Evolutionary conservation across 2,113 vertebrate genomes (phyloP).

Genomic region (Nansenia antarctica): DNA sequence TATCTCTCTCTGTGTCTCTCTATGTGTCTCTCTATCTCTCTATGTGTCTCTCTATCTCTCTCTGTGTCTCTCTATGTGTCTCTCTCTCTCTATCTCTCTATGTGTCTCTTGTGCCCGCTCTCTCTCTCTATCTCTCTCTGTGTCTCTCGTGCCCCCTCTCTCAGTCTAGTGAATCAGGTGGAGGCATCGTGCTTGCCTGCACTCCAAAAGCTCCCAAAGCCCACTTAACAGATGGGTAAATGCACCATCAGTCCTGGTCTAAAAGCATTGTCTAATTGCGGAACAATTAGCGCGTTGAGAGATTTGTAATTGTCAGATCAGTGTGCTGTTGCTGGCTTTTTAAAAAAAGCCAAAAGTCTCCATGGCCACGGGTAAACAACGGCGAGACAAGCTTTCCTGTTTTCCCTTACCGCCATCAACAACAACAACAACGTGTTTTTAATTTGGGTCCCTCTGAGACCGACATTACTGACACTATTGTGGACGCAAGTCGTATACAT

Average conservation of each 20-base stretch:
- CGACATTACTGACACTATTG: no score
- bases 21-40: background rate
- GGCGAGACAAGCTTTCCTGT: no score
- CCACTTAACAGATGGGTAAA: constrained; percentile 25
- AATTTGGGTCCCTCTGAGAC: no score
- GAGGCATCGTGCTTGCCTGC: constrained; percentile 13
- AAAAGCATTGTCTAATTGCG: constrained; percentile 27
- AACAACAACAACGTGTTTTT: no score
- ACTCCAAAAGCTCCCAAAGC: constrained; percentile 30
- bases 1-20: background rate
- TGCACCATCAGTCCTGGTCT: constrained; percentile 6
- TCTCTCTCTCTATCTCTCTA: background rate
- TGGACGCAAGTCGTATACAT: no score
- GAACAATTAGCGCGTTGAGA: constrained; percentile 11
- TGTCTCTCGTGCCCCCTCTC: background rate
- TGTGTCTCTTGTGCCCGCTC: no score
- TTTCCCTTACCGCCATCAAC: no score
- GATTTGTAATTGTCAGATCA: no score
- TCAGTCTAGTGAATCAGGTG: constrained; percentile 28
- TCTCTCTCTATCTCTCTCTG: constrained; percentile 12
- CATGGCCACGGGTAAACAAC: no score
- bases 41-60: constrained; percentile 22
- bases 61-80: constrained; percentile 8
- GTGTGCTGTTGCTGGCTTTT: no score
- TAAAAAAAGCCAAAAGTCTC: no score